phyloP scores from a whole-genome alignment of 2,888 invertebrate genomes.

The Lutraria lutraria region DNA sequence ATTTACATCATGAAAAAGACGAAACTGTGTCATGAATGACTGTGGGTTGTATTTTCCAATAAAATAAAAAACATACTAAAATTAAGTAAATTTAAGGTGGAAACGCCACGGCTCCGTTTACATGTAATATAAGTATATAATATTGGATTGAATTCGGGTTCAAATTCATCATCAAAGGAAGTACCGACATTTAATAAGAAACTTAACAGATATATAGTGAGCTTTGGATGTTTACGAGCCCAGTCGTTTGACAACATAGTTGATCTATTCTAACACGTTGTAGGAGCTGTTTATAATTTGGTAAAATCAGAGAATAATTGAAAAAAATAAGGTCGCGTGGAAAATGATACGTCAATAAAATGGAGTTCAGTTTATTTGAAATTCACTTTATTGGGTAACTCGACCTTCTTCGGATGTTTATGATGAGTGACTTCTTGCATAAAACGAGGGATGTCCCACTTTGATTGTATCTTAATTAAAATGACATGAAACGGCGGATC shows the following conservation, averaged over 20 bases:
- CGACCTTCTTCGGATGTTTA: background rate
- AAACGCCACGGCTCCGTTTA: background rate
- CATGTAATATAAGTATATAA: background rate
- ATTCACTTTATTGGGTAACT: background rate
- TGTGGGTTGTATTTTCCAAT: no score
- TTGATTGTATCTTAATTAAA: background rate
- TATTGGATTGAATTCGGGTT: background rate
- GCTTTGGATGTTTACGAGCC: background rate
- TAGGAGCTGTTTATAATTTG: background rate
- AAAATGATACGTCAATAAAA: conserved; percentile 7
- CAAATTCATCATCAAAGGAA: background rate
- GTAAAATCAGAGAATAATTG: background rate
- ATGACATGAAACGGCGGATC: background rate
- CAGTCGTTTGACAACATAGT: background rate
- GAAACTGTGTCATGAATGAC: no score
- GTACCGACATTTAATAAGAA: background rate
- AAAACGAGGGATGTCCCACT: background rate
- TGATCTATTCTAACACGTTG: background rate
- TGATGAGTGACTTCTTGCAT: background rate
- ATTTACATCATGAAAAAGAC: no score
- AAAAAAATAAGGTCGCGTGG: background rate
- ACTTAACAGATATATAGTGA: background rate
- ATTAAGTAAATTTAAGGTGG: background rate
- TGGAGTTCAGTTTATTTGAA: background rate
- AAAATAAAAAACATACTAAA: no score